phyloP scores from a whole-genome alignment of 2,888 invertebrate species.

The Melanargia galathea region DNA sequence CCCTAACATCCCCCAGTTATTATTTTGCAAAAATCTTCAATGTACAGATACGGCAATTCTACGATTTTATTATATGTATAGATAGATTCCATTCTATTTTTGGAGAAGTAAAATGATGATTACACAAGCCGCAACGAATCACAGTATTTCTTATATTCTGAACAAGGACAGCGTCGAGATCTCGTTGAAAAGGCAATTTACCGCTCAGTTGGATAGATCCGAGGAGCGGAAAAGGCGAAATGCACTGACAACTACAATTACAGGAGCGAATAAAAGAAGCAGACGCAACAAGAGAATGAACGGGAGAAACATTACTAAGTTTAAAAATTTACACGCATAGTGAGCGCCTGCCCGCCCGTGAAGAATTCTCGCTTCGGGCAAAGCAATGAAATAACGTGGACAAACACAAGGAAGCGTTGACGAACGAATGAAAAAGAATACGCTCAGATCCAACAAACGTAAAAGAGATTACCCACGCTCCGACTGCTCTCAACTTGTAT shows the following conservation, averaged over 20 bases:
- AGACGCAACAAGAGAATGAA: conserved; percentile 51
- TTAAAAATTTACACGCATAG: conserved; percentile 76
- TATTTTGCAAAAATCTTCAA: too few relatives aligned
- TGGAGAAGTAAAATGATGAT: not conserved
- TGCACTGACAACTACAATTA: conserved; percentile 55
- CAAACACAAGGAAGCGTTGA: conserved; percentile 69
- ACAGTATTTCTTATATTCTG: conserved; percentile 23
- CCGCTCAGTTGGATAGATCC: conserved; percentile 35
- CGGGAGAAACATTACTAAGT: conserved; percentile 57
- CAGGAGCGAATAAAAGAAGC: conserved; percentile 55
- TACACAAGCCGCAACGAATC: not conserved
- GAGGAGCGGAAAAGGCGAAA: conserved; percentile 37
- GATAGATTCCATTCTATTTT: too few relatives aligned
- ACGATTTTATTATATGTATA: too few relatives aligned
- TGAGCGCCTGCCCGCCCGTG: conserved; percentile 63
- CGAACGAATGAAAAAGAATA: conserved; percentile 72
- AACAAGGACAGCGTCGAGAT: conserved; percentile 23
- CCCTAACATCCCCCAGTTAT: too few relatives aligned
- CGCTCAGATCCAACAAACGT: conserved; percentile 75
- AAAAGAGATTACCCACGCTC: conserved; percentile 80
- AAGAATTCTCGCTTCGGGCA: conserved; percentile 53
- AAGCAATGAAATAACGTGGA: conserved; percentile 59
- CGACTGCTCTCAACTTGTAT: conserved; percentile 78
- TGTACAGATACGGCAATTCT: too few relatives aligned
- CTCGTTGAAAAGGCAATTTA: conserved; percentile 31